Base-by-base conservation (phyloP, 2,888 invertebrate species). In the Cheilosia grossa region DNA sequence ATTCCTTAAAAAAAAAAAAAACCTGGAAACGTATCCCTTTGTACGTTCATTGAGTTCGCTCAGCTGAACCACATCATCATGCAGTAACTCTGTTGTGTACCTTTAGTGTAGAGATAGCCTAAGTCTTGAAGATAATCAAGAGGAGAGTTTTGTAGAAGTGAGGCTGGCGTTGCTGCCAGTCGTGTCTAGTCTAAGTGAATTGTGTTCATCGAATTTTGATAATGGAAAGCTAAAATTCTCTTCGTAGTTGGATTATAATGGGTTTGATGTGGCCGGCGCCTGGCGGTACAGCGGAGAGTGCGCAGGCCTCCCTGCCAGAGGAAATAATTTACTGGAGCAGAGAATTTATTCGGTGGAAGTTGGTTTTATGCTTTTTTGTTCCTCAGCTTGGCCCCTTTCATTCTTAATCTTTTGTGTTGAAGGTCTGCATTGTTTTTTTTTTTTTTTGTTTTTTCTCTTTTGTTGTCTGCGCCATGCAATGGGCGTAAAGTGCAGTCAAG, bases 121-220 rank as follows among this genome's bases (percentile, higher is more conserved):
- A 47, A 78, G 72, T 37, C 73, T 78, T 67, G 59, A 47, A 64
- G 75, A 77, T 77, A 77, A 73, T 67, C 67, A 69, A 17, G 30
- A 58, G 56, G 44, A 63, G 56, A 61, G 17, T 74, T 21, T 44
- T 44, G 9, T 17, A 37, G 17, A 19, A 30, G 47, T n/a, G 10
- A 24, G 13, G 37, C 37, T 37, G 37, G 37, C 37, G 3, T 37
- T 74, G 51, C 44, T 64, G 59, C 58, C 54, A 33, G 56, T 51
- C 70, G 59, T 54, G 61, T 77, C 47, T 67, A 69, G 53, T 54
- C 78, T 83, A 83, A 79, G 82, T 83, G 82, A 83, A 79, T 79
- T 83, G 82, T 78, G 79, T 64, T 79, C 82, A 83, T 83, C 79
- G 82, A 83, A 79, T 83, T 83, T 79, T 83, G 78, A 83, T 83